phyloP scores from a whole-genome alignment of 2,113 vertebrate species.

The Serinus canaria region DNA sequence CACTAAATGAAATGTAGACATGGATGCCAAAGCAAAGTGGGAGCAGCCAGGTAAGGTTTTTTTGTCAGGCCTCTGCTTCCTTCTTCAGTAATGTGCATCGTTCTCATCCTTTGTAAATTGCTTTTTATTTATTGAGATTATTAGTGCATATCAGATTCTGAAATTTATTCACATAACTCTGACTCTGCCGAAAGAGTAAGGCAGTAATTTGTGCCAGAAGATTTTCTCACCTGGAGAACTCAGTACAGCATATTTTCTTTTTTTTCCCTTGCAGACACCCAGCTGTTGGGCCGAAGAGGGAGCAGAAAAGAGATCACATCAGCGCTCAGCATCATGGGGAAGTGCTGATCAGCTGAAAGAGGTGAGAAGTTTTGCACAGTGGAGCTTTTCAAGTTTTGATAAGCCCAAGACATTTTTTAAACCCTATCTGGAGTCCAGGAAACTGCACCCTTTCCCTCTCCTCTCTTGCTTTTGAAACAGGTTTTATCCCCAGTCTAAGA shows the following conservation, averaged over 20 bases:
- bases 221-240: neutral
- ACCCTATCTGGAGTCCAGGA: neutral
- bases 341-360: slow-evolving; percentile 95
- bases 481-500: neutral
- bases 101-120: neutral
- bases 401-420: neutral
- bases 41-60: neutral
- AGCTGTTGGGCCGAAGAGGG: slow-evolving; percentile 90
- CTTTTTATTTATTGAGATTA: neutral
- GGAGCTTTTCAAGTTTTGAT: neutral
- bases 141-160: neutral
- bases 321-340: slow-evolving; percentile 93
- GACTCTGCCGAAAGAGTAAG: neutral
- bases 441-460: neutral
- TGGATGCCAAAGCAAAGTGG: neutral
- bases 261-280: slow-evolving; percentile 77
- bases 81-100: neutral
- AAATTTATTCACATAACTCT: neutral
- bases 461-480: neutral
- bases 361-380: slow-evolving; percentile 70
- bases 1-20: neutral
- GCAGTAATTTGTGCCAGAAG: neutral
- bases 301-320: slow-evolving; percentile 86
- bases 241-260: neutral
- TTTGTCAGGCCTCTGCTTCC: neutral